Evolutionary conservation across 92 coral and sea anemone genomes (phyloP), one percentile per base, ranked within the genome.

Genomic region (Desmophyllum pertusum): DNA sequence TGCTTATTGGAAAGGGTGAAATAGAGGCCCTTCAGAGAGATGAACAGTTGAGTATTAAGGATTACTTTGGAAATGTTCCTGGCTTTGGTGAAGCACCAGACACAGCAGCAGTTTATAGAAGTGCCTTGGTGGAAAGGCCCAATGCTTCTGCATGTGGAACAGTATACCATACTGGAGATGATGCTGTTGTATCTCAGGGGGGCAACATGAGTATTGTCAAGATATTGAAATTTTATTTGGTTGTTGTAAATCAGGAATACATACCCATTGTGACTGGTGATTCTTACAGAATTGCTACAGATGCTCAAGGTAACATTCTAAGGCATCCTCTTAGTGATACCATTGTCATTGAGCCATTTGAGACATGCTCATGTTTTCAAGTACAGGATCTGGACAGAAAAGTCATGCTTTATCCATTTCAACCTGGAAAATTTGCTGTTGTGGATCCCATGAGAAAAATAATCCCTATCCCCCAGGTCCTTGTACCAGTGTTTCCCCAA

Each of bases 301-400:
- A 85, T 85, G 78, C 81, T 84, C 89, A 36, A 19, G 84, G 87
- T 81, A 66, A 73, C 42, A 51, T 77, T 76, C n/a, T 78, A 68
- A 68, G 63, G 63, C 92, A 89, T 81, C 86, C 89, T 74, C 69
- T 85, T 19, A 85, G 92, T 80, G 92, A 89, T 86, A 85, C 89
- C 64, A 23, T 57, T 40, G 43, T 71, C 43, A 40, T 71, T 71
- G 53, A 71, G 35, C 76, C 76, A n/a, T 71, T 40, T 71, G 76
- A 71, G 53, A 71, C 76, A 40, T 40, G 53, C 76, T 1, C 53
- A 40, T 71, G 76, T 71, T 40, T 71, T 40, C 52, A 40, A 21
- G 31, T 71, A 40, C 21, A 37, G 53, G 76, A 71, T 40, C 52
- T 71, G 33, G 33, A 15, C 13, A 71, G 76, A 40, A 71, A 71